A percentile compares a stretch with the other conserved stretches of the same genome.
Conservation (phyloP, 2,888 invertebrate genomes). For the Cryptocheilus praepositus region DNA sequence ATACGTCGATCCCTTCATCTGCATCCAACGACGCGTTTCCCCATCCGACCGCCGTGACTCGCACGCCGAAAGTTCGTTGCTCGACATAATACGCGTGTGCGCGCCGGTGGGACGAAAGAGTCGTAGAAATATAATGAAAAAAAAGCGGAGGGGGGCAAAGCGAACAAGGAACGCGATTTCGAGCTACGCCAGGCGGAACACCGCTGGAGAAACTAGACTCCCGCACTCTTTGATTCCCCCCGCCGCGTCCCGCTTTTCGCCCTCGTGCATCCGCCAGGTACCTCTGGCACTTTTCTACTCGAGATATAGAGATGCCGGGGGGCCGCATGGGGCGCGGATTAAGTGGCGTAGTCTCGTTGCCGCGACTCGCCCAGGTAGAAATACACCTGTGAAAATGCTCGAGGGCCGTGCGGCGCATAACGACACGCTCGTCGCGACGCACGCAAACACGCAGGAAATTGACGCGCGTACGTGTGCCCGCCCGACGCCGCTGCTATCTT, state of each 20-base stretch:
- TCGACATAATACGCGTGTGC: constrained; percentile 8
- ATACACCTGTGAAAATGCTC: constrained; percentile 19
- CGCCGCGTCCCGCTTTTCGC: constrained; percentile 20
- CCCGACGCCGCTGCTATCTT: constrained; percentile 46
- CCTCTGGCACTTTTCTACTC: constrained; percentile 21
- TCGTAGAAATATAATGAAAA: constrained; percentile 35
- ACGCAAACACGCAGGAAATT: constrained; percentile 15
- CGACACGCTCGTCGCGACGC: no score
- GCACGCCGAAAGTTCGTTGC: constrained; percentile 5
- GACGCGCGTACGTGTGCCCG: constrained; percentile 18
- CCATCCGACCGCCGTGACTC: constrained; percentile 16
- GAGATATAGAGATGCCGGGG: constrained; percentile 11
- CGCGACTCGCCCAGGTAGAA: constrained; percentile 10
- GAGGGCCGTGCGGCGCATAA: constrained; percentile 6
- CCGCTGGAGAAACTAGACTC: constrained; percentile 47
- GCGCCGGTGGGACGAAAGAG: background rate
- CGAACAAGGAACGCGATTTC: constrained; percentile 41
- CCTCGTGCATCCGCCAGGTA: constrained; percentile 19
- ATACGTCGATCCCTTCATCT: no score
- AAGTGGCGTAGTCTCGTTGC: constrained; percentile 12
- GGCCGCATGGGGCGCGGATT: constrained; percentile 6
- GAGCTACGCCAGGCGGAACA: constrained; percentile 40
- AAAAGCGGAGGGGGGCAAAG: constrained; percentile 17
- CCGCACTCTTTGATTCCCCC: constrained; percentile 43
- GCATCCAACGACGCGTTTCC: constrained; percentile 9